Evolutionary conservation across 2,113 vertebrate species (phyloP), one percentile per base, ranked within the genome.

Genomic region (Cyanoramphus novaezelandiae): DNA sequence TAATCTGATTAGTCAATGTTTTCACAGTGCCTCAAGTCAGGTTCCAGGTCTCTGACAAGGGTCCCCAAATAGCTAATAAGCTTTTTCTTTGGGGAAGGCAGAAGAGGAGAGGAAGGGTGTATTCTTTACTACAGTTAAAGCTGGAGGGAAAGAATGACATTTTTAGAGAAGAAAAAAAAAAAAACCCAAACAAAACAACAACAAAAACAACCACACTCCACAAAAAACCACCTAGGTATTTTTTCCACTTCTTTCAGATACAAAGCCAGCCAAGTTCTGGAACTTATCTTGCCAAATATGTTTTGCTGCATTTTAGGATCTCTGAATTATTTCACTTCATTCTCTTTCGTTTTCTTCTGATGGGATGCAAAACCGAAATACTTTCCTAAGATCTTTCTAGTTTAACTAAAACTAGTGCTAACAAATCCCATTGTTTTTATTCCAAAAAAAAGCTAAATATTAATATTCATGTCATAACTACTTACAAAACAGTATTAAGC

Each of bases 121-220:
- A 3, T 35, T 84, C 24, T 82, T 77, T 67, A 67, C 24, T 29
- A 50, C 10, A 69, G 9, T 64, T 82, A 81, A 83, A 69, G 9
- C 9, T 17, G 43, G 7, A 3, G 19, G 6, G 21, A 16, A 62
- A 6, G 4, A 6, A 37, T 59, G 20, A 23, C 23, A 57, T 59
- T n/a, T 59, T n/a, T 27, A 3, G n/a, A 50, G 63, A 37, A 2
- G 0, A 3, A 13, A 1, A 3, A 25, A 41, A 25, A 17, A 11
- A 11, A 9, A 19, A 23, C 44, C 17, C 7, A 31, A 6, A 39
- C 60, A 74, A n/a, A 3, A 0, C 2, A 4, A 5, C 17, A 35
- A 35, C 31, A 41, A 15, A 25, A 62, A 37, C 7, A 35, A 21
- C 15, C 9, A 33, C 29, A 55, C 28, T 15, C 16, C n/a, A 57